Evolutionary conservation across 2,888 invertebrate species (phyloP), one percentile per base, ranked within the genome.

Genomic region (Drosophila niveifrons): DNA sequence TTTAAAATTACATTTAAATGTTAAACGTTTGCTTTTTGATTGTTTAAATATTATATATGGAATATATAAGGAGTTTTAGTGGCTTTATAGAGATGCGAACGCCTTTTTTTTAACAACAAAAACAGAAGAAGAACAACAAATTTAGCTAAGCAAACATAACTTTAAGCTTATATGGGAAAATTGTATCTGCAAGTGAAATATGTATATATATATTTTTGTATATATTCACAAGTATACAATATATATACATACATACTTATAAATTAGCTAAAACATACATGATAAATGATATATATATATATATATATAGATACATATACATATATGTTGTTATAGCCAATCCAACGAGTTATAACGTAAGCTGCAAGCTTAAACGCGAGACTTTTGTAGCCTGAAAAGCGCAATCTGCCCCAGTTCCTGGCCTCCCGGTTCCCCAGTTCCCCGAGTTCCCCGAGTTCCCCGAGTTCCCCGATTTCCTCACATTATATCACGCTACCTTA

Each of bases 1-100:
- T 58, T 17, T 28, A 41, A 34, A 43, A 39, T 63, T 46, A 28
- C 57, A 56, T 31, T 28, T 28, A 31, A 46, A 71, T 63, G 72
- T 72, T 72, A 59, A 73, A 69, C 55, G 55, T 75, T 76, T 76
- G 72, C 73, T 64, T 72, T 72, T 44, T 48, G 53, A 34, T 74
- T 74, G 74, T 73, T 73, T 68, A 55, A 67, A 57, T 55, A 50
- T 65, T 13, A 39, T 50, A 31, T 50, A 28, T 51, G 44, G 18
- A 57, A 41, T 55, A 53, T 53, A 44, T 46, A 23, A 10, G 34
- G 29, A 58, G 63, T 59, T 73, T 73, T 44, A 57, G 69, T 74
- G 74, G 73, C 68, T 74, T 73, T 69, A 59, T 47, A 47, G 52
- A 47, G 52, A 66, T 59, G 74, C 64, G 39, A 69, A 65, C 56